Conservation (phyloP, 1,140 invertebrate species). For the Riptortus pedestris region DNA sequence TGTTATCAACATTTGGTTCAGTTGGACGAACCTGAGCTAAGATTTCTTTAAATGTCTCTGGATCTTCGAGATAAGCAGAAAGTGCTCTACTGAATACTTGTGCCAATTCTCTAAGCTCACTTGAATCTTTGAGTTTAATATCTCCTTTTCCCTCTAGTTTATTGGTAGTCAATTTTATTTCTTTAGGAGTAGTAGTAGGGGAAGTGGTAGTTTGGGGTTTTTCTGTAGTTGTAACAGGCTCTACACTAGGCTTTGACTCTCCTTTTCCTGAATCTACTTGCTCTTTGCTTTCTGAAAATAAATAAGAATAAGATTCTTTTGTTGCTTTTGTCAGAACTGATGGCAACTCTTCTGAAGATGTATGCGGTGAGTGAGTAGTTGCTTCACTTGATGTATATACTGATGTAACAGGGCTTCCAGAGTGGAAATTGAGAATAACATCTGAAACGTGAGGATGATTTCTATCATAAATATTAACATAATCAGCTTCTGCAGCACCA, state of each 20-base stretch:
- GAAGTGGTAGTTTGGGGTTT: not conserved
- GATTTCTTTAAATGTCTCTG: conserved; percentile 61
- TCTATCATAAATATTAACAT: not conserved
- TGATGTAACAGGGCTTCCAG: conserved; percentile 22
- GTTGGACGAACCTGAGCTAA: conserved; percentile 64
- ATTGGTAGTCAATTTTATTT: no score
- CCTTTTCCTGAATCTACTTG: not conserved
- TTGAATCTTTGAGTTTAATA: conserved; percentile 31
- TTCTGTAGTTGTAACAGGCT: not conserved
- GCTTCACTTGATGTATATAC: conserved; percentile 18
- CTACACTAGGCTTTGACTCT: not conserved
- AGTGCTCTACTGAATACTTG: conserved; percentile 71
- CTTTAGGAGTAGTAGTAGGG: conserved; percentile 7
- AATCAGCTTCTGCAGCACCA: conserved; percentile 5
- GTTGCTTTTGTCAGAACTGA: conserved; percentile 31
- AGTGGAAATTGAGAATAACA: conserved; percentile 26
- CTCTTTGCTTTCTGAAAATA: conserved; percentile 29
- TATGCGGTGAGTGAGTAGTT: conserved; percentile 13
- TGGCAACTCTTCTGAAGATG: conserved; percentile 25
- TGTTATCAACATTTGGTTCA: conserved; percentile 43
- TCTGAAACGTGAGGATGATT: conserved; percentile 18
- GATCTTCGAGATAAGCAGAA: conserved; percentile 68
- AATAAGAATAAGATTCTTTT: conserved; percentile 31
- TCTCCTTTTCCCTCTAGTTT: conserved; percentile 40
- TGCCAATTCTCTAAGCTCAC: conserved; percentile 58